These are phyloP conservation scores for Chloromyia formosa DNA, from an alignment of 2,888 invertebrate genomes.

Conservation along the genomic window DNA sequence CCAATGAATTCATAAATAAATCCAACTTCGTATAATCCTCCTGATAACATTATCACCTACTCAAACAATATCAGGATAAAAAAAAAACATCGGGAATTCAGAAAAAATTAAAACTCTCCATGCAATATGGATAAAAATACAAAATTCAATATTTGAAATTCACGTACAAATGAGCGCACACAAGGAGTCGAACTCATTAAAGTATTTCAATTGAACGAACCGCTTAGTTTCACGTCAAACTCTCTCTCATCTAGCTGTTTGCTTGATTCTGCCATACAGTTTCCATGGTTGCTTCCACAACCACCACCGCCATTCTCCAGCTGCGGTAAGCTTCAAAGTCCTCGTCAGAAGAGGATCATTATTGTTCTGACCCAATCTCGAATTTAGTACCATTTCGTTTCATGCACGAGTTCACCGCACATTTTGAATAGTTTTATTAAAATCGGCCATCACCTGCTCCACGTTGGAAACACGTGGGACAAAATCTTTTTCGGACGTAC, in stretches of 20 bases:
- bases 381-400: neutral
- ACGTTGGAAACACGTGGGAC: no score
- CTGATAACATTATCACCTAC: no score
- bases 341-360: no score
- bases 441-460: neutral
- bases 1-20: no score
- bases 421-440: slow-evolving; percentile 19
- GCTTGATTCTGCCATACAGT: no score
- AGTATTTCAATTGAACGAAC: slow-evolving; percentile 25
- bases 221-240: neutral
- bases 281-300: no score
- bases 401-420: neutral
- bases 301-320: neutral
- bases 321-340: no score
- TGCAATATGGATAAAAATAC: neutral
- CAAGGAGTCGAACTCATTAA: slow-evolving; percentile 20
- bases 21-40: no score
- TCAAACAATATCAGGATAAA: no score
- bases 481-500: no score
- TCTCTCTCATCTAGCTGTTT: no score
- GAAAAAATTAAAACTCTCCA: neutral
- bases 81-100: no score
- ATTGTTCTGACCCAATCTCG: neutral
- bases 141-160: slow-evolving; percentile 33
- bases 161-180: slow-evolving; percentile 8